Base-by-base conservation (phyloP, 2,797 vertebrate genomes). In the Phylloscopus collybita region DNA sequence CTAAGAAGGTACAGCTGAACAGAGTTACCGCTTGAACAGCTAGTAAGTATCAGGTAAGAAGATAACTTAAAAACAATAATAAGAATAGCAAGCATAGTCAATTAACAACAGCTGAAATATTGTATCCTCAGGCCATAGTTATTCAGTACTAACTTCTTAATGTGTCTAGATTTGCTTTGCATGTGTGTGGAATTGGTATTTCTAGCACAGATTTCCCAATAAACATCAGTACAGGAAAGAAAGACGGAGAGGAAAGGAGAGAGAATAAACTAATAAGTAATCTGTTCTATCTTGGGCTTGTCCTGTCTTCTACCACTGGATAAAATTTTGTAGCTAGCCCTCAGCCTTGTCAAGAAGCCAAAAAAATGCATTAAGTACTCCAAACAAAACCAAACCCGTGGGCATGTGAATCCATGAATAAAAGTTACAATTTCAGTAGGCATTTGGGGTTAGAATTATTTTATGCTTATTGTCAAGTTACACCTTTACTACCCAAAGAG, bases 181-280 rank as follows among this genome's bases (percentile, higher is more conserved):
- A 15, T 14, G 3, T 19, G 6, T 62, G 5, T 36, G n/a, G 90
- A 87, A 26, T 7, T 23, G 9, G 2, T 40, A 66, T 73, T 70
- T 78, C 4, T 82, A 12, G 56, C n/a, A 61, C 23, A 64, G 14
- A 14, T 82, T 92, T 80, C 29, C 15, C 8, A 20, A 15, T 14
- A 44, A 78, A 16, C 30, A 73, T n/a, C 32, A 23, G 7, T 54
- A 30, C 6, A 70, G 13, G 51, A 8, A 16, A 51, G 29, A 44
- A 76, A n/a, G 6, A 8, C 34, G 2, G 15, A 9, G 2, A 1
- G 1, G 6, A 18, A 17, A 26, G 29, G 5, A 30, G 3, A 9
- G 44, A 13, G 16, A 3, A 3, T 40, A 25, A 27, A 18, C 5
- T 15, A 12, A 5, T n/a, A 44, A 53, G 11, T 23, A 56, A 38